Base-by-base conservation (phyloP, 2,888 invertebrate species). In the Nymphalis urticae region DNA sequence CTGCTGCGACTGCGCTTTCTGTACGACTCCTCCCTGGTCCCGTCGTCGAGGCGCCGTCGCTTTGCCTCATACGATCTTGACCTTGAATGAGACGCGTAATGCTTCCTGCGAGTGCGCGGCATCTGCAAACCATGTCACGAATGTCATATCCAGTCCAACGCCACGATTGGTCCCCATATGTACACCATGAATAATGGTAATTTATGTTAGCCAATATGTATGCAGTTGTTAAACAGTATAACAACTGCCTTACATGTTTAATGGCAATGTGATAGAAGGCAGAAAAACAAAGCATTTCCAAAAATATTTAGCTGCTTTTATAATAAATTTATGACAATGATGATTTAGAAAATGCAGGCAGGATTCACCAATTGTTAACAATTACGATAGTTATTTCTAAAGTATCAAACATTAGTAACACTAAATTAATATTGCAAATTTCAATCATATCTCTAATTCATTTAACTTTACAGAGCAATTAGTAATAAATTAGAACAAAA, bases 91-190 rank as follows among this genome's bases (percentile, higher is more conserved):
- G 94, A 95, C 62, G 94, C 95, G 83, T 96, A 95, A 86, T 96
- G 96, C 92, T 96, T 95, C 93, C 97, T 95, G 80, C 96, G 94
- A 75, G 95, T 95, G 80, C 96, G 95, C 83, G 97, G 97, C 97
- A 97, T 97, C 97, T 97, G 93, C 67, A 87, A 88, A 48, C 13
- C 21, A 51, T 47, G 32, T 32, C 36, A 58, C 48, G 56, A 24
- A 32, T 53, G 10, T 24, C 36, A 58, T 5, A n/a, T 42, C 56
- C 9, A 24, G 51, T 62, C 2, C n/a, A 27, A 50, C 6, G 8
- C 0, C 2, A 56, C n/a, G 24, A 13, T 27, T 5, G 27, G n/a
- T 48, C 13, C 48, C 68, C 32, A 42, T 19, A 64, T 65, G 72
- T 75, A 73, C 77, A 75, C 76, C 79, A 78, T 76, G 59, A 72